Percentiles rank a stretch among this genome's conserved stretches.
These are phyloP conservation scores for Metellina segmentata DNA, from an alignment of 2,888 invertebrate genomes.

Conservation along the genomic window DNA sequence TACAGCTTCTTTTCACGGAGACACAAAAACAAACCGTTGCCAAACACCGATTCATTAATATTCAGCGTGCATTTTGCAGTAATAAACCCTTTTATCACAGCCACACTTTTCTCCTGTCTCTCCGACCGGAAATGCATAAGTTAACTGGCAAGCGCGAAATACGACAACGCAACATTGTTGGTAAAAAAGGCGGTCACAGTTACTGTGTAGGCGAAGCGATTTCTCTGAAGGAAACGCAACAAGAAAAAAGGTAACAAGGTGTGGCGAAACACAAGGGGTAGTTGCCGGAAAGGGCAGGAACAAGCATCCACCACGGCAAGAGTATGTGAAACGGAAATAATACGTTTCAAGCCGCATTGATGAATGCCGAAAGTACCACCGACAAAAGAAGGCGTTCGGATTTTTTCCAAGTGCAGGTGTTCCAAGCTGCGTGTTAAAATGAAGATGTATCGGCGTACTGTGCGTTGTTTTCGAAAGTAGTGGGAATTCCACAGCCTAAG, in stretches of 20 bases:
- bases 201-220: conserved; percentile 63
- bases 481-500: no score
- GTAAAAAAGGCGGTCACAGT: conserved; percentile 55
- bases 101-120: neutral
- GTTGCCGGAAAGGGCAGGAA: conserved; percentile 24
- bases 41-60: neutral
- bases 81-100: neutral
- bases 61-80: neutral
- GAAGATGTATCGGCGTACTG: neutral
- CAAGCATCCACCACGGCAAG: neutral
- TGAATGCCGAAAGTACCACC: neutral
- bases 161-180: conserved; percentile 18
- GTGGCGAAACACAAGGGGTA: conserved; percentile 40
- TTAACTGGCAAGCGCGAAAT: conserved; percentile 15
- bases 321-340: neutral
- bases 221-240: conserved; percentile 29
- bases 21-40: neutral
- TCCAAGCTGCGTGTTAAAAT: neutral
- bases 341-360: neutral
- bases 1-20: no score
- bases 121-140: conserved; percentile 61
- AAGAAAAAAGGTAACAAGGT: conserved; percentile 56
- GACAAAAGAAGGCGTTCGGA: neutral
- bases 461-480: neutral
- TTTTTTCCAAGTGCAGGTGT: neutral